phyloP scores from a whole-genome alignment of 2,888 invertebrate species.

The Tanypteryx hageni region DNA sequence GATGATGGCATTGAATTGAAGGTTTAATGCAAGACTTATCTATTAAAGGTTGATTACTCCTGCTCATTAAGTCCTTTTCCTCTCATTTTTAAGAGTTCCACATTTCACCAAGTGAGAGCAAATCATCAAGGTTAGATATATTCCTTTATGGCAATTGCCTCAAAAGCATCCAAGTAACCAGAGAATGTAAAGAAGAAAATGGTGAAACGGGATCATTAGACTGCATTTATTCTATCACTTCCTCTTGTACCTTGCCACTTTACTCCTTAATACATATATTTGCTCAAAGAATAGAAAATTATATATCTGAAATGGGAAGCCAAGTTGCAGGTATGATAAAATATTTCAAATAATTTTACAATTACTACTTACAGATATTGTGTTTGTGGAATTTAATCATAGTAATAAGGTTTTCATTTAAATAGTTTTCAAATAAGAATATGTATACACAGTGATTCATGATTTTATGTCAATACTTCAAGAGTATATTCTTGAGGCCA shows the following conservation, averaged over 20 bases:
- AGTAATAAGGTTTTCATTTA: not conserved
- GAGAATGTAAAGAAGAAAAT: not conserved
- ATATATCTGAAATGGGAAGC: not conserved
- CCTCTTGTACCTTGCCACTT: not conserved
- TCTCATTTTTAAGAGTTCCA: constrained; percentile 33
- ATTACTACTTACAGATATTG: not conserved
- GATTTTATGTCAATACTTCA: too few species aligned
- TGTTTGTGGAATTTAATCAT: not conserved
- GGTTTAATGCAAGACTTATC: too few species aligned
- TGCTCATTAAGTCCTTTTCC: not conserved
- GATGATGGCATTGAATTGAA: too few species aligned
- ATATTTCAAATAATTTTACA: too few species aligned
- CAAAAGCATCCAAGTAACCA: not conserved
- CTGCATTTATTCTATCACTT: constrained; percentile 17
- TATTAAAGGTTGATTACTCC: too few species aligned
- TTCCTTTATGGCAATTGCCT: not conserved
- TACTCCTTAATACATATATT: constrained; percentile 29
- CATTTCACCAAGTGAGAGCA: not conserved
- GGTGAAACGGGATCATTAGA: not conserved
- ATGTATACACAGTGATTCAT: too few species aligned
- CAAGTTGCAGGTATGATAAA: not conserved
- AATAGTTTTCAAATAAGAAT: too few species aligned
- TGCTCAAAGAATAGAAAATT: constrained; percentile 43
- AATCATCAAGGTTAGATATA: not conserved
- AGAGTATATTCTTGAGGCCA: too few species aligned